phyloP scores from a whole-genome alignment of 2,888 invertebrate genomes.

The Phaedon cochleariae region DNA sequence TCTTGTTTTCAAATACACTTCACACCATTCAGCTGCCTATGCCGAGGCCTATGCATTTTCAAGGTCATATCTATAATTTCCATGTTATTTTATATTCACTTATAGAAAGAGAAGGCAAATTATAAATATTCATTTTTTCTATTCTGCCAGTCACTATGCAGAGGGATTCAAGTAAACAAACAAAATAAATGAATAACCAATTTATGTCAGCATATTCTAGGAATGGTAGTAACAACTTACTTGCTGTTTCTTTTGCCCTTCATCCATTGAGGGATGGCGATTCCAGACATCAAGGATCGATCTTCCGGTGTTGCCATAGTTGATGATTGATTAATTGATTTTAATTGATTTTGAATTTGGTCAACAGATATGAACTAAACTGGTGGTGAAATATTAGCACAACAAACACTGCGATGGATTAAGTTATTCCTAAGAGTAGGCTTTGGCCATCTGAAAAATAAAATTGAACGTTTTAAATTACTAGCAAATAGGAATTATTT shows the following conservation, averaged over 20 bases:
- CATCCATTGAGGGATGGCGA: constrained; percentile 79
- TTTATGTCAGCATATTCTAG: too few relatives aligned
- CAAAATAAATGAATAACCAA: background rate
- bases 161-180: too few relatives aligned
- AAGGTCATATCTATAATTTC: too few relatives aligned
- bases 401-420: constrained; percentile 23
- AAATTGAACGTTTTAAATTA: too few relatives aligned
- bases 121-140: too few relatives aligned
- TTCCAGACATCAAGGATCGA: constrained; percentile 69
- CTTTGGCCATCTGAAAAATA: constrained; percentile 42
- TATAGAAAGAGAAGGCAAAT: too few relatives aligned
- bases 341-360: constrained; percentile 1
- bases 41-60: too few relatives aligned
- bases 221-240: constrained; percentile 55
- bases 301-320: constrained; percentile 63
- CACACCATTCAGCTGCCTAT: too few relatives aligned
- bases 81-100: too few relatives aligned
- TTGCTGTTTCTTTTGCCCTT: constrained; percentile 70
- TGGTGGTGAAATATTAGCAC: constrained; percentile 32
- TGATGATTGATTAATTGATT: constrained; percentile 16
- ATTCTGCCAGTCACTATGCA: too few relatives aligned
- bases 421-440: constrained; percentile 45
- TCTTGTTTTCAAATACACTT: too few relatives aligned
- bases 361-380: constrained; percentile 23
- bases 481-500: too few relatives aligned